phyloP scores from a whole-genome alignment of 1,140 invertebrate species.

The Heliconius melpomene region DNA sequence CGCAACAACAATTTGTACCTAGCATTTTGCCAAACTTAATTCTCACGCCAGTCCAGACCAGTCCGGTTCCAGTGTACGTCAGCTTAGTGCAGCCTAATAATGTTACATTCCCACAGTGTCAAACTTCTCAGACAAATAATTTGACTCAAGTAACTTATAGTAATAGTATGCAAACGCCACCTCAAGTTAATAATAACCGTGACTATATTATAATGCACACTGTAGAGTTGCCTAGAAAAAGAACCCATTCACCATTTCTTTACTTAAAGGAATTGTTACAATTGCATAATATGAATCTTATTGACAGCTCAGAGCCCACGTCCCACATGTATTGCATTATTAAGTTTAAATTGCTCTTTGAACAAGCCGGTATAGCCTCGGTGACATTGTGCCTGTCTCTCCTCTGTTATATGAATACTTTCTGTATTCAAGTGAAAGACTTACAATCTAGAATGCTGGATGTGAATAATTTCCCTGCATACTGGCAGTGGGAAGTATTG shows the following conservation, averaged over 20 bases:
- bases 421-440: slow-evolving; percentile 60
- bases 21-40: background rate
- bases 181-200: background rate
- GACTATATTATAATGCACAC: slow-evolving; percentile 56
- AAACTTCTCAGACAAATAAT: background rate
- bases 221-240: slow-evolving; percentile 61
- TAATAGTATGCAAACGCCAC: background rate
- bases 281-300: slow-evolving; percentile 55
- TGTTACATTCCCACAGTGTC: background rate
- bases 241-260: slow-evolving; percentile 56
- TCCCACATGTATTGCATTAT: slow-evolving; percentile 49
- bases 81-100: background rate
- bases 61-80: background rate
- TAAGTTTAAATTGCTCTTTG: slow-evolving; percentile 64
- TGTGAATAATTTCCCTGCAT: slow-evolving; percentile 52
- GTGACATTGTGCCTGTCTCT: slow-evolving; percentile 56
- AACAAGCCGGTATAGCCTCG: slow-evolving; percentile 50
- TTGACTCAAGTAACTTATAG: background rate
- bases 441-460: slow-evolving; percentile 44
- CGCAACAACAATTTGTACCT: background rate
- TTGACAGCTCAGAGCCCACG: background rate
- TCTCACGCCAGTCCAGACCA: background rate
- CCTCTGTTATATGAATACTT: slow-evolving; percentile 46
- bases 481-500: slow-evolving; percentile 74
- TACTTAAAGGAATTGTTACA: slow-evolving; percentile 62